These are phyloP conservation scores for Sialia sialis DNA, from an alignment of 2,113 vertebrate genomes.

Conservation along the genomic window DNA sequence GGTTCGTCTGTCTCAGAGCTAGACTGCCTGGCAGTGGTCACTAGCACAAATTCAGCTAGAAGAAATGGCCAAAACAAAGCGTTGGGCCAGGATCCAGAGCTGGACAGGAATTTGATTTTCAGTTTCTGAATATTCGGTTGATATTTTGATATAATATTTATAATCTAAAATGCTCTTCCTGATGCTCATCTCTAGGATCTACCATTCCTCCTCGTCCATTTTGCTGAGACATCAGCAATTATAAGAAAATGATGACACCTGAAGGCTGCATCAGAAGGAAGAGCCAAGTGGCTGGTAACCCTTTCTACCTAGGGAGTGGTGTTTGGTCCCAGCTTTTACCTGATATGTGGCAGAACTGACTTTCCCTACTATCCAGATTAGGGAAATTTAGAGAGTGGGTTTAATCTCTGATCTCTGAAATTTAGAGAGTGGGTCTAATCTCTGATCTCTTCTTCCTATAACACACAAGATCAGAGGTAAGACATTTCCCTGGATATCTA, in stretches of 20 bases:
- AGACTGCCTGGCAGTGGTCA: background rate
- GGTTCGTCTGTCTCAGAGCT: background rate
- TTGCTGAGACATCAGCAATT: background rate
- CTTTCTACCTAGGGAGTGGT: background rate
- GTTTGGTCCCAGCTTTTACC: background rate
- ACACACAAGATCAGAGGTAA: rapidly evolving
- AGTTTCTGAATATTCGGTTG: background rate
- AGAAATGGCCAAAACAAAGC: background rate
- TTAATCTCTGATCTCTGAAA: background rate
- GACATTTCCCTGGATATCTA: background rate
- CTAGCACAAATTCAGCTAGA: background rate
- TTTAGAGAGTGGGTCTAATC: background rate
- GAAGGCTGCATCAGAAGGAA: background rate
- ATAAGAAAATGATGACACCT: background rate
- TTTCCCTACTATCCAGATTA: background rate
- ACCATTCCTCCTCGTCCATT: background rate
- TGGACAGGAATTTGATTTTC: background rate
- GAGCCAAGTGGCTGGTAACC: background rate
- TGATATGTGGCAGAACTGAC: background rate
- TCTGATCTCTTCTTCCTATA: background rate
- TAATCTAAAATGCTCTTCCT: background rate
- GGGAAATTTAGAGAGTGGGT: background rate
- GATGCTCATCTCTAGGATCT: background rate
- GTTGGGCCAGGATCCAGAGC: background rate
- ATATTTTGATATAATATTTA: background rate